Conservation (phyloP, 2,888 invertebrate genomes). For the Drosophila cognata region DNA sequence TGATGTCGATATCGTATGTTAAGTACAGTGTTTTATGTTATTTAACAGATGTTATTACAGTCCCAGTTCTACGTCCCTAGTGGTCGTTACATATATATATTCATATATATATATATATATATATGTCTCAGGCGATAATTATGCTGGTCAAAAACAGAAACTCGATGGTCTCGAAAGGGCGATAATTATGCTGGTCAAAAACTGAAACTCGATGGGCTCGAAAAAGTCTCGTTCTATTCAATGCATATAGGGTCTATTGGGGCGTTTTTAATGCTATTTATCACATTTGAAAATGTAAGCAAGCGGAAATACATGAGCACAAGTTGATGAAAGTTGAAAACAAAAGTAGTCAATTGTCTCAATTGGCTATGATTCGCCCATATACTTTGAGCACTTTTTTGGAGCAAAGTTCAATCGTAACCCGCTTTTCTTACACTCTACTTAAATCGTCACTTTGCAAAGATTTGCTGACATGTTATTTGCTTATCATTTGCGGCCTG, state of each 20-base stretch:
- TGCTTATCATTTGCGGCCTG: slow-evolving; percentile 43
- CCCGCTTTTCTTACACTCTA: neutral
- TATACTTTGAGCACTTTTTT: neutral
- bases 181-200: neutral
- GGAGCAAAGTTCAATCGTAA: neutral
- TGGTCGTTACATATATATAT: neutral
- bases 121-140: no score
- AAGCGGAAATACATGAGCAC: slow-evolving; percentile 4
- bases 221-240: neutral
- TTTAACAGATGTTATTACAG: neutral
- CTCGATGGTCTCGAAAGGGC: no score
- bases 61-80: neutral
- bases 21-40: neutral
- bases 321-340: neutral
- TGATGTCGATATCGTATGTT: neutral
- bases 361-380: neutral
- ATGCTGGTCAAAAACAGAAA: no score
- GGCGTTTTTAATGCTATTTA: slow-evolving; percentile 20
- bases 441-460: neutral
- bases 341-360: neutral
- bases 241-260: neutral
- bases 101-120: no score
- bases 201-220: neutral
- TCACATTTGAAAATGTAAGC: slow-evolving; percentile 3
- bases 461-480: slow-evolving; percentile 21